Evolutionary conservation across 2,888 invertebrate genomes (phyloP).

Genomic region (Heliconius cydno): DNA sequence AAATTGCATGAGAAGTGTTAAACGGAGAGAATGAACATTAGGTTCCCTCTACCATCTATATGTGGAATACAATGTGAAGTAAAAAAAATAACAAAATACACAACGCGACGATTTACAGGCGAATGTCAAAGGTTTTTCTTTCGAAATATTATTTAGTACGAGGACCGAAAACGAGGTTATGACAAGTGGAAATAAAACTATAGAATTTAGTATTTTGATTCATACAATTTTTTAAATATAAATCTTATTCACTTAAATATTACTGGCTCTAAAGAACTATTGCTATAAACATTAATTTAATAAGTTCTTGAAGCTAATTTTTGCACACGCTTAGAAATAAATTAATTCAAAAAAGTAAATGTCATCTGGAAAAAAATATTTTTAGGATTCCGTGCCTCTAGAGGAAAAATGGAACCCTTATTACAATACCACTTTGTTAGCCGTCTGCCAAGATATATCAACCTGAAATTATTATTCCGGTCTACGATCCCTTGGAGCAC

Average conservation of each 20-base stretch:
- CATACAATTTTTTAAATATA: neutral
- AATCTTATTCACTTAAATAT: neutral
- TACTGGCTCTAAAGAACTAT: neutral
- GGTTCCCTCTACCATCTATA: no score
- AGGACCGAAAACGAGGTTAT: neutral
- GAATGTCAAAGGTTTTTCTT: neutral
- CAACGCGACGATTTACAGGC: no score
- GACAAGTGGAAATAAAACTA: constrained; percentile 6
- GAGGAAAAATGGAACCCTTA: no score
- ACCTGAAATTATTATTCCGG: no score
- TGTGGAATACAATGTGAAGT: no score
- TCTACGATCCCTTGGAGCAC: no score
- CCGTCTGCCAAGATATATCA: no score
- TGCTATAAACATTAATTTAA: neutral
- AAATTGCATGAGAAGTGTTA: no score
- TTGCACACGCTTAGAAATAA: neutral
- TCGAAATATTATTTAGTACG: neutral
- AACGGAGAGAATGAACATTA: no score
- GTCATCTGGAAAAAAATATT: neutral
- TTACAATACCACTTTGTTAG: no score
- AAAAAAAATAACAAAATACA: no score
- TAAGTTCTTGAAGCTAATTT: neutral
- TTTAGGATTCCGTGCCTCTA: no score
- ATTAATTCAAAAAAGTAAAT: neutral
- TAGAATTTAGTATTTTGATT: neutral